These are phyloP conservation scores for Drepanosiphum platanoidis DNA, from an alignment of 2,888 invertebrate species.

Conservation along the genomic window DNA sequence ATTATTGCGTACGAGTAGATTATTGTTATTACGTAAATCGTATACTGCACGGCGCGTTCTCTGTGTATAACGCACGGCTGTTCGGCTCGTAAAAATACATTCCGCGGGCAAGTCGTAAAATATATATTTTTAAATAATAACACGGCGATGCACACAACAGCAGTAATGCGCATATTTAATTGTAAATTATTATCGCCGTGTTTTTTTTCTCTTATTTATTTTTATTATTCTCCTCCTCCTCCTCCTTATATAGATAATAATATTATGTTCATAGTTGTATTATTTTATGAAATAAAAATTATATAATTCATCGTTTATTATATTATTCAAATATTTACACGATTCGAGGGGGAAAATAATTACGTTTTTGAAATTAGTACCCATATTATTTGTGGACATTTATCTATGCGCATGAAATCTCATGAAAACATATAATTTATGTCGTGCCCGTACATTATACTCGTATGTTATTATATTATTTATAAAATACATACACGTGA, in stretches of 20 bases:
- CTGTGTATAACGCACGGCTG: no score
- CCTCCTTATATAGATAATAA: background rate
- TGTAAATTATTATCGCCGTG: conserved; percentile 33
- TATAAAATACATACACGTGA: background rate
- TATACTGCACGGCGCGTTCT: no score
- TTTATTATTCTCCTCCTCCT: no score
- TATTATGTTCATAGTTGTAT: background rate
- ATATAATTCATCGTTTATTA: background rate
- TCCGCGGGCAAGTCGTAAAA: conserved; percentile 5
- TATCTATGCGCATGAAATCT: background rate
- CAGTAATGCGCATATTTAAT: conserved; percentile 1
- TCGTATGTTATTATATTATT: no score
- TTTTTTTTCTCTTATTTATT: background rate
- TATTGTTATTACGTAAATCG: no score
- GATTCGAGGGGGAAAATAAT: background rate
- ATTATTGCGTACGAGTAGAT: no score
- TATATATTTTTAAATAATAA: background rate
- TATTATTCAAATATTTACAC: conserved; percentile 23
- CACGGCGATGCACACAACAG: background rate
- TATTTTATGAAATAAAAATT: background rate
- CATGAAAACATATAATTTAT: conserved; percentile 9
- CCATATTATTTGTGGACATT: background rate
- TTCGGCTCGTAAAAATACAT: conserved; percentile 16
- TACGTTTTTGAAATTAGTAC: background rate
- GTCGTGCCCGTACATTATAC: background rate